These are phyloP conservation scores for Thalassaphorura encarpata DNA, from an alignment of 1,140 invertebrate species.

Conservation along the genomic window DNA sequence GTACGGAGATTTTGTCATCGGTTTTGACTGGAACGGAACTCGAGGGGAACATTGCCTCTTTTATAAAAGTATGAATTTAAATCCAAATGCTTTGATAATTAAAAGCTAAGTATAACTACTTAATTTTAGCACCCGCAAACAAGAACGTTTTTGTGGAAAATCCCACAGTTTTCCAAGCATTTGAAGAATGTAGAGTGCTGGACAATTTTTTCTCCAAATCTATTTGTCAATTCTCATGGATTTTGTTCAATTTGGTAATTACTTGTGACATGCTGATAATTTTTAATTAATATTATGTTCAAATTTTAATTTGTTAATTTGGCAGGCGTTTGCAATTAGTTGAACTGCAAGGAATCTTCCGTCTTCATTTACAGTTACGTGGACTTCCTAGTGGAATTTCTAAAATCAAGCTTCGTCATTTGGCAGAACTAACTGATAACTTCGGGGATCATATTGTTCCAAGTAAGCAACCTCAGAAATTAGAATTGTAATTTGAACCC, in stretches of 20 bases:
- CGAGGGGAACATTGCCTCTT: not conserved
- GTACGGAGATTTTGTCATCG: too few relatives aligned
- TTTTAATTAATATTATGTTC: not conserved
- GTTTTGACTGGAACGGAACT: too few relatives aligned
- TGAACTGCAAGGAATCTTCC: slow-evolving; percentile 16
- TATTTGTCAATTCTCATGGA: slow-evolving; percentile 19
- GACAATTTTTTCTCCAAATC: slow-evolving; percentile 16
- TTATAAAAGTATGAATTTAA: not conserved
- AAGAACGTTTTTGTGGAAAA: slow-evolving; percentile 21
- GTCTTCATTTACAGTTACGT: slow-evolving; percentile 17
- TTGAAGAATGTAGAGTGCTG: slow-evolving; percentile 13
- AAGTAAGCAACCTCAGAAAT: not conserved
- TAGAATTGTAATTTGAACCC: not conserved
- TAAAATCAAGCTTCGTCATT: slow-evolving; percentile 16
- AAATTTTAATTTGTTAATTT: not conserved
- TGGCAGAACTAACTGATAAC: slow-evolving; percentile 10
- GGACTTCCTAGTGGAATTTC: slow-evolving; percentile 7
- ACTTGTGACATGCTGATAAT: not conserved
- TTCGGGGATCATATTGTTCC: slow-evolving; percentile 16
- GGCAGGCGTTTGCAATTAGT: slow-evolving; percentile 16
- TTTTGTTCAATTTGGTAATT: slow-evolving; percentile 18
- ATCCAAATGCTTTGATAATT: too few relatives aligned
- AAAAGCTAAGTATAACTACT: not conserved
- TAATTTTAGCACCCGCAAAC: slow-evolving; percentile 11
- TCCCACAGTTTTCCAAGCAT: slow-evolving; percentile 5